phyloP scores from a whole-genome alignment of 2,888 invertebrate genomes.

The Aricia artaxerxes region DNA sequence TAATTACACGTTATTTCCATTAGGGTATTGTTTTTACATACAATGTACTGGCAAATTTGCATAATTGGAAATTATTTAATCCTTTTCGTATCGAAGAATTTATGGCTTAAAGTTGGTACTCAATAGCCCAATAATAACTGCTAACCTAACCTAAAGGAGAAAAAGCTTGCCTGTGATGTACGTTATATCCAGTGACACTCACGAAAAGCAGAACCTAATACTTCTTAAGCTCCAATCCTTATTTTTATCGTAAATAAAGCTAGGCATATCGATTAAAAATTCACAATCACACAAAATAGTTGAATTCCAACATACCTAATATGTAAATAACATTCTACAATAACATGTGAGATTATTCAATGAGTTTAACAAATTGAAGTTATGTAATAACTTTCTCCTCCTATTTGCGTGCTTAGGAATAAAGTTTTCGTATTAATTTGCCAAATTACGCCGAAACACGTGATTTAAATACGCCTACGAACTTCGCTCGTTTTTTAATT shows the following conservation, averaged over 20 bases:
- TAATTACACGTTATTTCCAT: constrained; percentile 53
- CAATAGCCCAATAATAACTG: too few relatives aligned
- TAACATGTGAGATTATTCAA: constrained; percentile 17
- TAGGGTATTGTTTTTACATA: constrained; percentile 49
- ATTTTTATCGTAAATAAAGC: too few relatives aligned
- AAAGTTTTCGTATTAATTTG: constrained; percentile 75
- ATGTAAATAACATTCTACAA: background rate
- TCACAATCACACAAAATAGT: background rate
- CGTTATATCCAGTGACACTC: too few relatives aligned
- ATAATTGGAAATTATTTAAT: constrained; percentile 44
- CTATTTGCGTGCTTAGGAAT: constrained; percentile 66
- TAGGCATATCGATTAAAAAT: too few relatives aligned
- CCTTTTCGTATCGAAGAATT: constrained; percentile 5
- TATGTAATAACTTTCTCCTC: constrained; percentile 66
- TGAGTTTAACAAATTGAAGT: constrained; percentile 33
- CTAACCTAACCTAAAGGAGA: too few relatives aligned
- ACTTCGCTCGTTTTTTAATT: constrained; percentile 70
- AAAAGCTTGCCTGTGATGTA: too few relatives aligned
- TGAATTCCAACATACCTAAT: background rate
- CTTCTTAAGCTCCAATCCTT: too few relatives aligned
- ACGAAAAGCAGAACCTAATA: too few relatives aligned
- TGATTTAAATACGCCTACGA: constrained; percentile 69
- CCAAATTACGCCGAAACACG: constrained; percentile 74
- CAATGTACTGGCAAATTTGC: constrained; percentile 54
- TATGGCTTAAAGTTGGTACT: background rate